Evolutionary conservation across 2,888 invertebrate species (phyloP), one percentile per base, ranked within the genome.

Genomic region (Callyntrura sp.): DNA sequence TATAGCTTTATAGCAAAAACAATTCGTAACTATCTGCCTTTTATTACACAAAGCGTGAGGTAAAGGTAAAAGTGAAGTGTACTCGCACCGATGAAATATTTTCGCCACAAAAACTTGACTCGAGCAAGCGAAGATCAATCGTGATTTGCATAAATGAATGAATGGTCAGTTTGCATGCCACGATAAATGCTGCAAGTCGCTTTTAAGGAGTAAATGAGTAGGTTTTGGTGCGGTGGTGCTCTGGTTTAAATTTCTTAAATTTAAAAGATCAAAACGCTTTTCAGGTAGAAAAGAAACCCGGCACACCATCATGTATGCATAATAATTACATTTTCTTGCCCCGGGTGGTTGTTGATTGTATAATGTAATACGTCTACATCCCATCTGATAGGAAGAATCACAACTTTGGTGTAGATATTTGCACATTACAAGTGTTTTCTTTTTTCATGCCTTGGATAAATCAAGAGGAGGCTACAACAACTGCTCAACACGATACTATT

Each of bases 101-200:
- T 81, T 62, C 60, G 65, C 84, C 57, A 79, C 79, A 79, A 85
- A 79, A 89, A 65, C 1, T 84, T 78, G 84, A 79, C 79, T 89
- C 85, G 35, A 25, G 70, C 81, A 68, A 81, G 85, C 57, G 35
- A 43, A 87, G 68, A 88, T 88, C 90, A 90, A 85, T 85, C 90
- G 90, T 85, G 90, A 90, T 90, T 90, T 81, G 90, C 90, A 90
- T 90, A 76, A 81, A 57, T 68, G 85, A 89, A 89, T 87, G 81
- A 81, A 35, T 79, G 78, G 83, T 45, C 55, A 35, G 68, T 81
- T 65, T 78, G 55, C 51, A 68, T 55, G 57, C 55, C 68, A 68
- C 68, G n/a, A n/a, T n/a, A n/a, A n/a, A n/a, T n/a, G n/a, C 68
- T 79, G 76, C 25, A 65, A n/a, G 48, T 55, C 35, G 45, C 35